phyloP scores from a whole-genome alignment of 2,797 vertebrate genomes.

The Knipowitschia caucasica region DNA sequence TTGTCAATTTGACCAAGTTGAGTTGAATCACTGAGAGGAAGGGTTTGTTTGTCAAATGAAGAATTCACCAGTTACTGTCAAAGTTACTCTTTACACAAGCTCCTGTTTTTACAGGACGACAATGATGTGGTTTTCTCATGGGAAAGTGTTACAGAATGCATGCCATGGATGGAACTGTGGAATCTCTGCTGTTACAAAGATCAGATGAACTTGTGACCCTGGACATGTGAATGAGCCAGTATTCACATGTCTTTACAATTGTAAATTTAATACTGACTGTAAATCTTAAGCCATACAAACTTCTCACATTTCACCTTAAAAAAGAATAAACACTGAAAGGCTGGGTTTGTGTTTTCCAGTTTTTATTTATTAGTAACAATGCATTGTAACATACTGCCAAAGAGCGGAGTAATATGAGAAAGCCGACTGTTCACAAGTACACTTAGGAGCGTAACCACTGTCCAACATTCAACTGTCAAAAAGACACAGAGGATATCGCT shows the following conservation, averaged over 20 bases:
- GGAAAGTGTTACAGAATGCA: neutral
- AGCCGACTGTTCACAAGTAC: constrained; percentile 33
- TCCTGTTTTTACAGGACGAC: neutral
- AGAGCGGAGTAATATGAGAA: constrained; percentile 27
- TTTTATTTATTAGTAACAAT: constrained; percentile 45
- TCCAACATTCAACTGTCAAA: constrained; percentile 38
- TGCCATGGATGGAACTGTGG: neutral
- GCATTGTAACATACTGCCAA: constrained; percentile 28
- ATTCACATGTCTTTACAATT: neutral
- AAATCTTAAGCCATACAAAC: constrained; percentile 22
- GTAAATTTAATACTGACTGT: neutral
- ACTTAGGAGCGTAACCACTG: constrained; percentile 35
- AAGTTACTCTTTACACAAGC: neutral
- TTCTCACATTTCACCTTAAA: constrained; percentile 41
- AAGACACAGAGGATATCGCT: constrained; percentile 19
- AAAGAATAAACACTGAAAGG: constrained; percentile 42
- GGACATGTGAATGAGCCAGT: neutral
- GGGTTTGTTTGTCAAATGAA: neutral
- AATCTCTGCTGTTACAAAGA: neutral
- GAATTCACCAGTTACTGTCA: constrained; percentile 1
- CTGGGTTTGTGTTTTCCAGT: constrained; percentile 37
- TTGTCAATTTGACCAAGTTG: neutral
- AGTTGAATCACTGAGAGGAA: too few species aligned
- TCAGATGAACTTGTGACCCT: neutral
- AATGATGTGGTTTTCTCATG: neutral